Conservation (phyloP, 2,797 vertebrate species). For the Protosalanx chinensis region DNA sequence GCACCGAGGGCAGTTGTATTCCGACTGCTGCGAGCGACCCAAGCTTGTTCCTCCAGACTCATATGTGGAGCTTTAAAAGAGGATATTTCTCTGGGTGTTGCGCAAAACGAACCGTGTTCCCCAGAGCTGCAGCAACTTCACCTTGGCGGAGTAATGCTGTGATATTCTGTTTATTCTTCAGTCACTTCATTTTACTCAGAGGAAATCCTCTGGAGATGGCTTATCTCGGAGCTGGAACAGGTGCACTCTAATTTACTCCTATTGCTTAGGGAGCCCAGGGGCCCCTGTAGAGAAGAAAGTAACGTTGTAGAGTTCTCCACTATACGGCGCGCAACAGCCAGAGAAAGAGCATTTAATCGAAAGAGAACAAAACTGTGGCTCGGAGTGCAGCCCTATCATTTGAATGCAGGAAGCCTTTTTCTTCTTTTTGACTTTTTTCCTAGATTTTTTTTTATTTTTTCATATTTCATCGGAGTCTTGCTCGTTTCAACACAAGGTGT, state of each 20-base stretch:
- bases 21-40: conserved; percentile 66
- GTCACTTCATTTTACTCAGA: conserved; percentile 81
- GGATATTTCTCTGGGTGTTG: conserved; percentile 79
- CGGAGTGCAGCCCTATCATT: conserved; percentile 66
- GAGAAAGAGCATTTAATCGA: conserved; percentile 79
- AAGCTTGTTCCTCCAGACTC: conserved; percentile 68
- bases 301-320: conserved; percentile 75
- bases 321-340: conserved; percentile 73
- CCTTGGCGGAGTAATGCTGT: conserved; percentile 79
- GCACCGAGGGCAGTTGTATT: conserved; percentile 64
- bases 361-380: conserved; percentile 71
- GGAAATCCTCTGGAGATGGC: conserved; percentile 78
- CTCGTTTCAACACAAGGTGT: conserved; percentile 58
- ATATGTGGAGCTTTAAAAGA: conserved; percentile 73
- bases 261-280: conserved; percentile 80
- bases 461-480: conserved; percentile 20
- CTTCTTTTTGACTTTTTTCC: conserved; percentile 32
- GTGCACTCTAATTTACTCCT: conserved; percentile 86
- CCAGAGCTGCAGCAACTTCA: conserved; percentile 76
- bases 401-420: conserved; percentile 60
- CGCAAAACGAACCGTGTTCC: conserved; percentile 74
- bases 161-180: conserved; percentile 83
- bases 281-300: conserved; percentile 78
- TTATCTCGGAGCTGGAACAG: conserved; percentile 82
- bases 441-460: too few relatives aligned